Evolutionary conservation across 2,797 vertebrate species (phyloP), one percentile per base, ranked within the genome.

Genomic region (Hapalemur alaotrensis): DNA sequence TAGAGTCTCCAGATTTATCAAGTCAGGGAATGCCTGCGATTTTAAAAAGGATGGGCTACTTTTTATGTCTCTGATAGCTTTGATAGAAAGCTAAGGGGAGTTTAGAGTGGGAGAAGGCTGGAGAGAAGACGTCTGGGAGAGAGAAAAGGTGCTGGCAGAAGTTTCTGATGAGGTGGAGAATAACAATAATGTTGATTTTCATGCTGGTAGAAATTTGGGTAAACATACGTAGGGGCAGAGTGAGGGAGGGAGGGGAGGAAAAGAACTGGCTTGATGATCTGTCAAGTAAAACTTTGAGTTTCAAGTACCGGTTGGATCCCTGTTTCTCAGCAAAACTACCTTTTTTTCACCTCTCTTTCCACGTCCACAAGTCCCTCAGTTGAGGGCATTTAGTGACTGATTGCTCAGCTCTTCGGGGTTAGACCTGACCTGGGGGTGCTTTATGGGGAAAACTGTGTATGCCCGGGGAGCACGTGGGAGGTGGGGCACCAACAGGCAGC

Each of bases 1-100:
- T 80, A 67, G 63, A 72, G 30, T n/a, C 76, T 92, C 50, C 48
- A 81, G 38, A 87, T 79, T 65, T 69, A 50, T n/a, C 14, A 32
- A 86, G 57, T 75, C 57, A 59, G 15, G n/a, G 52, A 79, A 79
- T 18, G 4, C 11, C 54, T 35, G 22, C 12, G 8, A 10, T 86
- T 89, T 93, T 78, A 15, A 50, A 70, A 84, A 92, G 52, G 50
- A 87, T 43, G 30, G 38, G 12, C 46, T 41, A 23, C 5, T 25
- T 59, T 50, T 43, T 69, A 41, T 14, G 22, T 82, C 63, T 93
- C 70, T 46, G 69, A 89, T 8, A 59, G 43, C 70, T 73, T 81
- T 38, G 11, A 23, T 48, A 38, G 67, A 79, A 69, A 93, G 54
- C 22, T 5, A 4, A 70, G 25, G 7, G 13, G 48, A 20, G 4